Conservation (phyloP, 2,113 vertebrate species). For the Paedocypris sp. region DNA sequence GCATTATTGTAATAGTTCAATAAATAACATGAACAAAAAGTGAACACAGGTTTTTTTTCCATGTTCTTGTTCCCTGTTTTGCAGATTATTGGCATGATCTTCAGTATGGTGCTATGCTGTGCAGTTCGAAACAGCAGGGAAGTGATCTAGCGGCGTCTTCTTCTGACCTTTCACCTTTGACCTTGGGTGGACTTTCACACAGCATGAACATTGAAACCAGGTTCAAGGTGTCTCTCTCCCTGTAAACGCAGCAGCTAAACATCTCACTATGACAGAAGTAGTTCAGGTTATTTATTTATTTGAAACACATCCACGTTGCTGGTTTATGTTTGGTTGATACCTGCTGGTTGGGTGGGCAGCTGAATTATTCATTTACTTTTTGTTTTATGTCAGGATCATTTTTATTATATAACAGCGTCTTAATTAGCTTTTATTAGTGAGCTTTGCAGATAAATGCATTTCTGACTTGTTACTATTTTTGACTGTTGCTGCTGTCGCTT, state of each 20-base stretch:
- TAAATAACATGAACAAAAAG: no score
- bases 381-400: no score
- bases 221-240: background rate
- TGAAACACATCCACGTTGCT: background rate
- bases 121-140: conserved; percentile 85
- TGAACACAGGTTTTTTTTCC: background rate
- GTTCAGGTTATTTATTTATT: background rate
- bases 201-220: background rate
- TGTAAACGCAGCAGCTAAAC: background rate
- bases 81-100: conserved; percentile 96
- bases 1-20: no score
- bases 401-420: no score
- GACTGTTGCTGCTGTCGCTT: background rate
- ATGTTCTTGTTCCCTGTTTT: conserved; percentile 1
- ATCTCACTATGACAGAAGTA: background rate
- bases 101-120: conserved; percentile 97
- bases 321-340: background rate
- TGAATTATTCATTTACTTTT: background rate
- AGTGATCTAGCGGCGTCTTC: conserved; percentile 65
- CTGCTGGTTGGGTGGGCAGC: conserved; percentile 1
- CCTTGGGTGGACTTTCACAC: background rate
- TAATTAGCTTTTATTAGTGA: no score
- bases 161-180: background rate
- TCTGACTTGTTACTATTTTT: conserved; percentile 1
- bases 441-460: conserved; percentile 13